phyloP scores from a whole-genome alignment of 2,797 vertebrate genomes.

The Sebastes steindachneri region DNA sequence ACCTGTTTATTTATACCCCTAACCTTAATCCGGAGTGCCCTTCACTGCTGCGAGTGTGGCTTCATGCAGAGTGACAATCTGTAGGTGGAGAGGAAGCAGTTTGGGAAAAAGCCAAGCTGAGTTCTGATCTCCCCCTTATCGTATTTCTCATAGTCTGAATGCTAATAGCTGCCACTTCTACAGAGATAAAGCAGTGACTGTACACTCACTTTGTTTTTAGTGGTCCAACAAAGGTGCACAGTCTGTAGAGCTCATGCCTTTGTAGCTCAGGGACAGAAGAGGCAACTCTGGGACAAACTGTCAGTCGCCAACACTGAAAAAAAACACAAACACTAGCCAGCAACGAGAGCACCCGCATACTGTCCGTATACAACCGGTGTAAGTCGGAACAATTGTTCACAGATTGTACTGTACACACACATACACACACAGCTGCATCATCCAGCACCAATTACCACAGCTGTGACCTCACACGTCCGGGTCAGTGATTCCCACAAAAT shows the following conservation, averaged over 20 bases:
- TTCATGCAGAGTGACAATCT: slow-evolving; percentile 19
- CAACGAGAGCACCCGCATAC: background rate
- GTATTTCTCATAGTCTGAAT: background rate
- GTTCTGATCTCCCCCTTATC: background rate
- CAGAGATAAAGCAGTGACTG: background rate
- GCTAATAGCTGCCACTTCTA: background rate
- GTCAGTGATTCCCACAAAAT: slow-evolving; percentile 77
- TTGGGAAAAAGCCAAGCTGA: background rate
- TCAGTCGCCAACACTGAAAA: background rate
- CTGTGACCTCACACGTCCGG: slow-evolving; percentile 78
- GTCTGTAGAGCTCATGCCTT: slow-evolving; percentile 5
- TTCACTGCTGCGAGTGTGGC: slow-evolving; percentile 36
- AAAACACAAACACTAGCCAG: background rate
- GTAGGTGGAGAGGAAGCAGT: slow-evolving; percentile 10
- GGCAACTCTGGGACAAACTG: background rate
- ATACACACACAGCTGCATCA: slow-evolving; percentile 72
- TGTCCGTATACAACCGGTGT: background rate
- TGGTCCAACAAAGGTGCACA: slow-evolving; percentile 8
- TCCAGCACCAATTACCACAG: slow-evolving; percentile 71
- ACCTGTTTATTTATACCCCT: slow-evolving; percentile 50
- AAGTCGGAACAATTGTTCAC: slow-evolving; percentile 7
- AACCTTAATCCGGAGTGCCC: slow-evolving; percentile 50
- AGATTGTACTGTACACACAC: slow-evolving; percentile 26
- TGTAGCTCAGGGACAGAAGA: slow-evolving; percentile 8
- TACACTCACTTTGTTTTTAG: background rate